Evolutionary conservation across 2,888 invertebrate species (phyloP).

Genomic region (Drosophila rubida): DNA sequence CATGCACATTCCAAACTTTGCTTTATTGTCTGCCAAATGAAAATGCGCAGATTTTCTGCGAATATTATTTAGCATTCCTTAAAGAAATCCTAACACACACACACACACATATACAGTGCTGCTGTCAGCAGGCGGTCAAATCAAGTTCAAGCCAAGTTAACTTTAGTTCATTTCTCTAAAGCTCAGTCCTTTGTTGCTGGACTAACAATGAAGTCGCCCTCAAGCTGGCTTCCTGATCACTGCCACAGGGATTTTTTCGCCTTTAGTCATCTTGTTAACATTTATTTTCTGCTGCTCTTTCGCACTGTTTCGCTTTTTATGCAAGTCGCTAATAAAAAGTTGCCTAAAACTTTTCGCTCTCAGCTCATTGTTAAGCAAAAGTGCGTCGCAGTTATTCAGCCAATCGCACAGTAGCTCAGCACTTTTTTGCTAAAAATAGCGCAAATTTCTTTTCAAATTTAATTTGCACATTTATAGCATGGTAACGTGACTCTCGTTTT

Average conservation of each 20-base stretch:
- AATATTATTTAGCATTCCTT: background rate
- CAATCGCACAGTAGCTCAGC: constrained; percentile 39
- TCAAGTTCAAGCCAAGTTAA: constrained; percentile 41
- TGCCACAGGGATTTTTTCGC: constrained; percentile 9
- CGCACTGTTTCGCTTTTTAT: constrained; percentile 42
- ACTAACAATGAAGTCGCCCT: constrained; percentile 37
- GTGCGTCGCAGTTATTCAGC: constrained; percentile 46
- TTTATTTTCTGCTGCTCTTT: constrained; percentile 65
- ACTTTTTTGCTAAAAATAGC: background rate
- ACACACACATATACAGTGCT: constrained; percentile 3
- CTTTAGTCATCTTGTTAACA: constrained; percentile 68
- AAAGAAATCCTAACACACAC: too few species aligned
- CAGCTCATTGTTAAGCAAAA: constrained; percentile 43
- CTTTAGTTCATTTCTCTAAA: constrained; percentile 30
- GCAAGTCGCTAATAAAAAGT: constrained; percentile 46
- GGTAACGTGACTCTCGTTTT: background rate
- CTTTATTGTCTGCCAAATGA: constrained; percentile 55
- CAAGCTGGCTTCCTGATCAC: constrained; percentile 28
- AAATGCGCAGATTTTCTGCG: constrained; percentile 25
- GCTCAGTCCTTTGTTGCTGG: constrained; percentile 41
- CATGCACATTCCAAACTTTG: constrained; percentile 13
- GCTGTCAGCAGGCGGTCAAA: constrained; percentile 29
- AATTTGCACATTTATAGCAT: background rate
- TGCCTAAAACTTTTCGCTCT: constrained; percentile 44
- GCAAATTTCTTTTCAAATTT: background rate